Conservation (phyloP, 2,888 invertebrate species). For the Bimastos eiseni region DNA sequence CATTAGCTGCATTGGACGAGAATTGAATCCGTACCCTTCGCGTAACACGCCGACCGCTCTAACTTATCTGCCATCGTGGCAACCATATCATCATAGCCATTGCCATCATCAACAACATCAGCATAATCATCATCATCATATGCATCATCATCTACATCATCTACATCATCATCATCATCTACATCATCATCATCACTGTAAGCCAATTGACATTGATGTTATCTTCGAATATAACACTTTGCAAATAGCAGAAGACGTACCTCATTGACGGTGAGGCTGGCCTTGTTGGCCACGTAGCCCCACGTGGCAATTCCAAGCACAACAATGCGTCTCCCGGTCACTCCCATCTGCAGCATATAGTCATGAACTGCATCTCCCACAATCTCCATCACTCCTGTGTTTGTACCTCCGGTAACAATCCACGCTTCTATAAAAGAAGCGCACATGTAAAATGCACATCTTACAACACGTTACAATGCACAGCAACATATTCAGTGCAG, state of each 20-base stretch:
- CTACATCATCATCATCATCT: constrained; percentile 21
- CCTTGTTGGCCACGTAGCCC: constrained; percentile 57
- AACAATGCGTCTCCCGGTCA: constrained; percentile 49
- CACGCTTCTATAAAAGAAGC: constrained; percentile 56
- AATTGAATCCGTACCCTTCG: too few species aligned
- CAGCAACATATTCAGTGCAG: background rate
- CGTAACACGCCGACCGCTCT: too few species aligned
- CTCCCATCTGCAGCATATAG: constrained; percentile 50
- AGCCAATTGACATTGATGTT: background rate
- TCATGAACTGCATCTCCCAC: constrained; percentile 62
- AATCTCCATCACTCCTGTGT: constrained; percentile 61
- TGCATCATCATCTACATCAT: background rate
- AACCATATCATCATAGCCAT: background rate
- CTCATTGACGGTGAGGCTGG: constrained; percentile 31
- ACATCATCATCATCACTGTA: constrained; percentile 25
- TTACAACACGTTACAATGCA: background rate
- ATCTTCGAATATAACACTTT: background rate
- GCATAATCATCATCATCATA: too few species aligned
- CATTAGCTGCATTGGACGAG: too few species aligned
- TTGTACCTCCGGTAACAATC: constrained; percentile 61
- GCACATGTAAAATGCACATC: background rate
- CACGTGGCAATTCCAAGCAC: constrained; percentile 60
- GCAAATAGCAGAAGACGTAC: background rate
- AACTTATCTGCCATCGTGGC: background rate
- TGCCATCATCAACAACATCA: constrained; percentile 24